Evolutionary conservation across 2,797 vertebrate species (phyloP).

Genomic region (Cirrhinus mrigala): DNA sequence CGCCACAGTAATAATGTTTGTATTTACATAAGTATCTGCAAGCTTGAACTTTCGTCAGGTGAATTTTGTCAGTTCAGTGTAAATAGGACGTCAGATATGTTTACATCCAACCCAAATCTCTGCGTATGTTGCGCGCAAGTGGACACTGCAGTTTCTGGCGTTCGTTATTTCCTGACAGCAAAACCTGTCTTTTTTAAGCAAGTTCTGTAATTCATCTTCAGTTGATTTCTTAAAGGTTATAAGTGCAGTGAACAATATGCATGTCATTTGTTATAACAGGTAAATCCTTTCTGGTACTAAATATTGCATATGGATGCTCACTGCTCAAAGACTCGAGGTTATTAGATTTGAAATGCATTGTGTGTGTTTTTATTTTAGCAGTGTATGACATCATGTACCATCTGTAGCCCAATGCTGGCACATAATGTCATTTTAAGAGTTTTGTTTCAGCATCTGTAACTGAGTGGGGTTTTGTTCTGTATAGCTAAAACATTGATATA

Average conservation of each 20-base stretch:
- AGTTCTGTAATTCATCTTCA: background rate
- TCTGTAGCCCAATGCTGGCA: background rate
- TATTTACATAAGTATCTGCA: background rate
- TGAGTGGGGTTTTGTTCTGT: background rate
- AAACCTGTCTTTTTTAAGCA: background rate
- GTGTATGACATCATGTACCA: background rate
- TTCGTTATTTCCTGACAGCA: conserved; percentile 7
- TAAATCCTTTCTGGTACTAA: background rate
- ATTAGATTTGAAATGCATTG: background rate
- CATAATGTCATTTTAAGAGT: background rate
- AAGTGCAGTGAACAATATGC: background rate
- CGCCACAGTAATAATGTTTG: background rate
- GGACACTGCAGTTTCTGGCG: background rate
- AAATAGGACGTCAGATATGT: background rate
- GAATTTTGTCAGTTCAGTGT: background rate
- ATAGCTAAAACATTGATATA: background rate
- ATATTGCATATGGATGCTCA: background rate
- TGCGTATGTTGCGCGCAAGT: background rate
- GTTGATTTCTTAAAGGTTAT: background rate
- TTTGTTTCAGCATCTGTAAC: background rate
- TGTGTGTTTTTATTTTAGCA: background rate
- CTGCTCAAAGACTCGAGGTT: background rate
- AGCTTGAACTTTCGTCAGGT: background rate
- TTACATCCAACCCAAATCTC: background rate
- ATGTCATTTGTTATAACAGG: background rate